Conservation (phyloP, 2,797 vertebrate species). For the Fistularia tabacaria region DNA sequence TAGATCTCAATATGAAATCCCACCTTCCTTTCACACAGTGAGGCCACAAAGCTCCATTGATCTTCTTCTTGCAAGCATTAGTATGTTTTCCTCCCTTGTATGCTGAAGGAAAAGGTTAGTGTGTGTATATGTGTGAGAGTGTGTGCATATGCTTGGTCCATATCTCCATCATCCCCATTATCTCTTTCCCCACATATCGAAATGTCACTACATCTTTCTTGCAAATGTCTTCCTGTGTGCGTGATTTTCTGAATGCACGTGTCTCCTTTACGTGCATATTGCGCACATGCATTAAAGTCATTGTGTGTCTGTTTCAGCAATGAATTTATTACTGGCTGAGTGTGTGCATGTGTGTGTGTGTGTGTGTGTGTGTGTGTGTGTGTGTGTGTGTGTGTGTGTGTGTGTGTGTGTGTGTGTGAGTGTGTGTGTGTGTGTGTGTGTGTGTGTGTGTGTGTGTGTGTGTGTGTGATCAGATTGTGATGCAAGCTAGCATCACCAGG, state of each 20-base stretch:
- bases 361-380: too few species aligned
- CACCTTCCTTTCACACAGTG: conserved; percentile 61
- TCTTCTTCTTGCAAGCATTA: conserved; percentile 61
- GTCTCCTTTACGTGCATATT: conserved; percentile 29
- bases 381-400: conserved; percentile 15
- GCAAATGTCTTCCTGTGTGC: conserved; percentile 64
- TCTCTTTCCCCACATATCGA: conserved; percentile 66
- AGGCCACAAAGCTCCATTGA: conserved; percentile 68
- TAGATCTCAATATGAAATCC: conserved; percentile 50
- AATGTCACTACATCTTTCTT: conserved; percentile 72
- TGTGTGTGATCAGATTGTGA: conserved; percentile 36
- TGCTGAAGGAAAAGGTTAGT: conserved; percentile 70
- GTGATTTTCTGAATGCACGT: conserved; percentile 38
- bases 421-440: conserved; percentile 3
- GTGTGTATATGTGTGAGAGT: conserved; percentile 42
- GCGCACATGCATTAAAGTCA: conserved; percentile 9
- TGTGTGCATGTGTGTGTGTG: conserved; percentile 6
- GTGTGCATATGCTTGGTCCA: conserved; percentile 52
- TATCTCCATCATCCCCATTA: conserved; percentile 73
- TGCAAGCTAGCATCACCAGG: conserved; percentile 34
- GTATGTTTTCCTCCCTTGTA: conserved; percentile 62
- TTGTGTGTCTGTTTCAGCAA: conserved; percentile 8
- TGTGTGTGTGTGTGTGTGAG: conserved; percentile 1
- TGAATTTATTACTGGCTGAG: conserved; percentile 17
- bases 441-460: conserved; percentile 3